These are phyloP conservation scores for Osmerus eperlanus DNA, from an alignment of 2,113 vertebrate genomes.

Conservation along the genomic window DNA sequence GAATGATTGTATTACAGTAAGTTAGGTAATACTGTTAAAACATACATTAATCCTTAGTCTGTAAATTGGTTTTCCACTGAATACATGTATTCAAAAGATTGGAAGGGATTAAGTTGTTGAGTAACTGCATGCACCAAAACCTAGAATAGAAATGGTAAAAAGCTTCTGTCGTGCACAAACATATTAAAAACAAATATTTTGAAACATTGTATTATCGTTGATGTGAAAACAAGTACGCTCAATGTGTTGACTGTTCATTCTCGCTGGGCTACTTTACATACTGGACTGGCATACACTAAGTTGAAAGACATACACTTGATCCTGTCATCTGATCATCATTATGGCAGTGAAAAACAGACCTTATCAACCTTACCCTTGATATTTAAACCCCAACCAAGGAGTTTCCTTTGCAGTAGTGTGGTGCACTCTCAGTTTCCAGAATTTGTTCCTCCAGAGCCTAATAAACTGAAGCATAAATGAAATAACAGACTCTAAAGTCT, in stretches of 20 bases:
- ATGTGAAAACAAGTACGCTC: no score
- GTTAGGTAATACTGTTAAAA: neutral
- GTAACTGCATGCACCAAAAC: conserved; percentile 5
- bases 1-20: neutral
- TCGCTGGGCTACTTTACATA: no score
- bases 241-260: no score
- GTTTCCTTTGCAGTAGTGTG: conserved; percentile 57
- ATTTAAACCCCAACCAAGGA: conserved; percentile 40
- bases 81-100: no score
- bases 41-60: no score
- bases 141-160: conserved; percentile 37
- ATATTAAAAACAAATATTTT: conserved; percentile 14
- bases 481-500: conserved; percentile 15
- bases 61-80: no score
- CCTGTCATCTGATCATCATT: conserved; percentile 38
- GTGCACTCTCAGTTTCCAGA: conserved; percentile 64
- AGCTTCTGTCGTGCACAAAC: conserved; percentile 28
- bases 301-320: no score
- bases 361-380: conserved; percentile 61
- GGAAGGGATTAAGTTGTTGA: neutral
- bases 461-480: conserved; percentile 48
- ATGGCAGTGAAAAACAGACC: no score
- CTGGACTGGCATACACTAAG: no score
- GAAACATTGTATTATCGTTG: conserved; percentile 26
- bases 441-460: conserved; percentile 49